Evolutionary conservation across 2,888 invertebrate genomes (phyloP).

Genomic region (Cryptops parisi): DNA sequence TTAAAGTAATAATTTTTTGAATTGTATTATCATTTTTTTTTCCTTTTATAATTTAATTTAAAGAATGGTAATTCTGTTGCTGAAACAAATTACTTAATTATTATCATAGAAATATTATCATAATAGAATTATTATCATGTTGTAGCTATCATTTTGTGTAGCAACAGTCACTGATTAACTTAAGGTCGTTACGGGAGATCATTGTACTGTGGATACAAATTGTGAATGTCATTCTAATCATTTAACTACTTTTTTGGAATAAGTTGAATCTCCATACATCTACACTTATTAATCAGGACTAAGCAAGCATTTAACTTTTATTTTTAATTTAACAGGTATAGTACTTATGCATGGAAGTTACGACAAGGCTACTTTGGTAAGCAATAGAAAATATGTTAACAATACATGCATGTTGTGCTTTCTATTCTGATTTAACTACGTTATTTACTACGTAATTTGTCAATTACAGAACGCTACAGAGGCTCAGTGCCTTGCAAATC

Average conservation of each 20-base stretch:
- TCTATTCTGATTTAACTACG: too few species aligned
- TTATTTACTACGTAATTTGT: too few species aligned
- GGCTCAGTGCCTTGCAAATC: slow-evolving; percentile 72
- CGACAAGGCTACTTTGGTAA: slow-evolving; percentile 39
- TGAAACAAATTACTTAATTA: not conserved
- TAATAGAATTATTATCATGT: not conserved
- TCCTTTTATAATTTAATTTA: not conserved
- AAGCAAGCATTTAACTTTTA: not conserved
- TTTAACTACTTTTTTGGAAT: too few species aligned
- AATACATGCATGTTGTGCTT: not conserved
- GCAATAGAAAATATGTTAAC: not conserved
- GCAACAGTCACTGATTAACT: not conserved
- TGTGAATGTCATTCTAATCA: too few species aligned
- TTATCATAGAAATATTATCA: not conserved
- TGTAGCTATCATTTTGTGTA: not conserved
- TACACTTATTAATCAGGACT: too few species aligned
- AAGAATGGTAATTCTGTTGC: not conserved
- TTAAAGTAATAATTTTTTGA: too few species aligned
- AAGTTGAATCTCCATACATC: too few species aligned
- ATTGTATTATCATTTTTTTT: too few species aligned
- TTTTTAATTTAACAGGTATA: slow-evolving; percentile 32
- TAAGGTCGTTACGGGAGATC: too few species aligned
- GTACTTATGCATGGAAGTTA: slow-evolving; percentile 76
- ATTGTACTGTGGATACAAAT: too few species aligned
- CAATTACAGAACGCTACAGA: slow-evolving; percentile 46